These are phyloP conservation scores for Calosoma granatense DNA, from an alignment of 1,140 invertebrate genomes.

Conservation along the genomic window DNA sequence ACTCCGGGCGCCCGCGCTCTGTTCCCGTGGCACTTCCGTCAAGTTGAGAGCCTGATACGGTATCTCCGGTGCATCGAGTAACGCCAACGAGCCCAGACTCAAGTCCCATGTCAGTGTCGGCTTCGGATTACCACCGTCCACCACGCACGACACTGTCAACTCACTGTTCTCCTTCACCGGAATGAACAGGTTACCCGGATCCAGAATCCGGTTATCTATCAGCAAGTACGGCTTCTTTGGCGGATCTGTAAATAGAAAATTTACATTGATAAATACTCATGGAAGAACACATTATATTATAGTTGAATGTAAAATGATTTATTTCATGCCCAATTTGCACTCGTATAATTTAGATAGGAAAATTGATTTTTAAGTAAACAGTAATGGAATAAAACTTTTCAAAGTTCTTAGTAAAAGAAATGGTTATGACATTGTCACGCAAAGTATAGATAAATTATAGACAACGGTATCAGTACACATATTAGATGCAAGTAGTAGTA, in stretches of 20 bases:
- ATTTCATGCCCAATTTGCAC: not conserved
- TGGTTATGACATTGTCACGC: no score
- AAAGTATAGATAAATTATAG: no score
- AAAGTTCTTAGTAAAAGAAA: no score
- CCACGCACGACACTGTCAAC: conserved; percentile 67
- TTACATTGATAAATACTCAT: no score
- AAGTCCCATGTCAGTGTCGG: conserved; percentile 64
- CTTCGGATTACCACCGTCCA: conserved; percentile 70
- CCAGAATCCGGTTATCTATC: conserved; percentile 67
- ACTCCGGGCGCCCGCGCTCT: conserved; percentile 45
- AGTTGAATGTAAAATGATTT: not conserved
- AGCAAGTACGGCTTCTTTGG: conserved; percentile 67
- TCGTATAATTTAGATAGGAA: no score
- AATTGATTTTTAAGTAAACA: no score
- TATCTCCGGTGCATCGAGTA: conserved; percentile 42
- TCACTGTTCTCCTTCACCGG: conserved; percentile 71
- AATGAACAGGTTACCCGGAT: conserved; percentile 73
- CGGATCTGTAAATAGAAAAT: conserved; percentile 49
- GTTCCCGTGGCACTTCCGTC: conserved; percentile 30
- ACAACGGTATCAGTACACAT: no score
- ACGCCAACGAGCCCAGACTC: conserved; percentile 42
- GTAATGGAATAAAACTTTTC: no score
- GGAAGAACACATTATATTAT: not conserved
- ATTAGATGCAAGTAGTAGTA: no score
- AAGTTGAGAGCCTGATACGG: conserved; percentile 33